A percentile compares a stretch with the other conserved stretches of the same genome.
phyloP scores from a whole-genome alignment of 2,113 vertebrate species.

The Syngnathus floridae region DNA sequence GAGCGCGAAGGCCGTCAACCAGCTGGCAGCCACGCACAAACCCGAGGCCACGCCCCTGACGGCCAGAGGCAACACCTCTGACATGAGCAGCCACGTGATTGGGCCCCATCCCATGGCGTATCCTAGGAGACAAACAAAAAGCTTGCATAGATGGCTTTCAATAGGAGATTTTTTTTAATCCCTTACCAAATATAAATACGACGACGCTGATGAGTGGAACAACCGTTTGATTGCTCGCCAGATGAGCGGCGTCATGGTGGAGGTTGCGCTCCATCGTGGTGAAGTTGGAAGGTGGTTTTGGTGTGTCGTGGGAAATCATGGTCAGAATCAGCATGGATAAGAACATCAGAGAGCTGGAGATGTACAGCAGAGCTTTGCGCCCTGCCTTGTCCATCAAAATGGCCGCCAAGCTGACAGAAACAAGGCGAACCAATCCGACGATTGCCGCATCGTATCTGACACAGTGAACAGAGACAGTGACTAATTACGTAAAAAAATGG shows the following conservation, averaged over 20 bases:
- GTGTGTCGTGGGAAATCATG: conserved; percentile 62
- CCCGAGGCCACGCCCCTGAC: conserved; percentile 84
- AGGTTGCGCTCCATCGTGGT: conserved; percentile 14
- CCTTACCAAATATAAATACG: conserved; percentile 88
- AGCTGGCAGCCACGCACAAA: conserved; percentile 85
- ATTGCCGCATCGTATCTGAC: conserved; percentile 77
- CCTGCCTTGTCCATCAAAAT: conserved; percentile 86
- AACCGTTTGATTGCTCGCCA: conserved; percentile 42
- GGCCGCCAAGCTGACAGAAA: conserved; percentile 77
- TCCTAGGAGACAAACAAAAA: conserved; percentile 64
- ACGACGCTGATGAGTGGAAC: conserved; percentile 84
- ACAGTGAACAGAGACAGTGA: not conserved
- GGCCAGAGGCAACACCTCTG: conserved; percentile 85
- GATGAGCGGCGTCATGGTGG: not conserved
- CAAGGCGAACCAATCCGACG: conserved; percentile 79
- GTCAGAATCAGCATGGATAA: conserved; percentile 77
- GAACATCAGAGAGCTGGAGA: conserved; percentile 83
- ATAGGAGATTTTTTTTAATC: not conserved
- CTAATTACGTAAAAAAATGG: not conserved
- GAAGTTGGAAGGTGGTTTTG: conserved; percentile 34
- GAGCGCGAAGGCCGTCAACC: conserved; percentile 85
- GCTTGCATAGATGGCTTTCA: not conserved
- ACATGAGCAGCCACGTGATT: conserved; percentile 96
- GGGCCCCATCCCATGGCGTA: conserved; percentile 97
- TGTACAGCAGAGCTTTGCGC: conserved; percentile 83